Percentiles rank a stretch among this genome's conserved stretches.
Evolutionary conservation across 1,140 invertebrate genomes (phyloP).

Genomic region (Asbolus verrucosus): DNA sequence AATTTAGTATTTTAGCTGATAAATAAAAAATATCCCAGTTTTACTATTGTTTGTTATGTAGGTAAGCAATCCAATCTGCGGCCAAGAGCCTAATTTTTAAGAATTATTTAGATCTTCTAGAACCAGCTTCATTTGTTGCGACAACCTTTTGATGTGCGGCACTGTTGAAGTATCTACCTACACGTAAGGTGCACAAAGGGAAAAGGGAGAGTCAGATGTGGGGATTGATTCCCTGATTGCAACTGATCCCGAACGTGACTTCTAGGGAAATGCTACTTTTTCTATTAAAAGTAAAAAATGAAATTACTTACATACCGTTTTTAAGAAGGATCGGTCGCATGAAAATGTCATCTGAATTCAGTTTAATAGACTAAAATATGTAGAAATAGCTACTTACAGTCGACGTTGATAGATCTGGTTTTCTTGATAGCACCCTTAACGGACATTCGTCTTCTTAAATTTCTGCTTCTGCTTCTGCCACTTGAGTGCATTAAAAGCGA

Average conservation of each 20-base stretch:
- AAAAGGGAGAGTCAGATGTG: neutral
- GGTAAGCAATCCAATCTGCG: too few species aligned
- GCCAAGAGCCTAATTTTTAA: too few species aligned
- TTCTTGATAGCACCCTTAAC: conserved; percentile 89
- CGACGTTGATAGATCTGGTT: conserved; percentile 86
- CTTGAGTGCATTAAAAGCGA: conserved; percentile 71
- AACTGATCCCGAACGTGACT: neutral
- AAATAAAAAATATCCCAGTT: too few species aligned
- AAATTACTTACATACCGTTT: conserved; percentile 36
- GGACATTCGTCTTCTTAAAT: conserved; percentile 79
- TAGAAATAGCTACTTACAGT: conserved; percentile 71
- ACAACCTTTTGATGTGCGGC: too few species aligned
- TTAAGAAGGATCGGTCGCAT: conserved; percentile 48
- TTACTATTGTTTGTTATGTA: too few species aligned
- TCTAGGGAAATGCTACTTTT: neutral
- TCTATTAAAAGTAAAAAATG: conserved; percentile 4
- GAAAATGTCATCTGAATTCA: conserved; percentile 44
- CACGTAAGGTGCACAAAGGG: neutral
- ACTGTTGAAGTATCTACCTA: too few species aligned
- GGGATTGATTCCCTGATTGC: conserved; percentile 15
- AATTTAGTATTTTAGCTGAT: too few species aligned
- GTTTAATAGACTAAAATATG: neutral
- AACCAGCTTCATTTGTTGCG: too few species aligned
- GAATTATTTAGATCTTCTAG: too few species aligned
- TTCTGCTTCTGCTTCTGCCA: conserved; percentile 68